Conservation (phyloP, 2,888 invertebrate genomes). For the Platycnemis pennipes region DNA sequence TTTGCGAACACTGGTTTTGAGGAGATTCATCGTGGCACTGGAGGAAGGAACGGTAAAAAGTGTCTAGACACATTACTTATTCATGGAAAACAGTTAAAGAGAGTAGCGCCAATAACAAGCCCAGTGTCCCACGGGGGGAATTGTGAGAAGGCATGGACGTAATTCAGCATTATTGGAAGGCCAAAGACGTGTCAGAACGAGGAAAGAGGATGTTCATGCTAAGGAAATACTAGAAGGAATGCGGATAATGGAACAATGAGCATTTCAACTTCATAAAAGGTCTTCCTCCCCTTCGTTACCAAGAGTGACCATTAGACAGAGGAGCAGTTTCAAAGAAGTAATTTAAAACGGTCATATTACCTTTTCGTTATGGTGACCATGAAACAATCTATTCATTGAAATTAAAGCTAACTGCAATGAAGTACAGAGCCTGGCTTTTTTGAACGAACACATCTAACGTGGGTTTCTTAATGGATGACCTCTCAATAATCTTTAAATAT, state of each 20-base stretch:
- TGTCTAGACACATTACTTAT: constrained; percentile 29
- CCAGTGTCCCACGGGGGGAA: background rate
- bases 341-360: background rate
- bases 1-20: constrained; percentile 17
- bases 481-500: no score
- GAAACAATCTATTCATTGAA: background rate
- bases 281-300: background rate
- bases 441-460: no score
- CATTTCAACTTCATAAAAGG: background rate
- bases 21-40: background rate
- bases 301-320: background rate
- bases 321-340: background rate
- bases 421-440: no score
- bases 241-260: constrained; percentile 20
- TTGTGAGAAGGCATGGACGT: background rate
- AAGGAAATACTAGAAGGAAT: background rate
- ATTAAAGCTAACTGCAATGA: background rate
- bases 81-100: constrained; percentile 31
- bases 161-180: constrained; percentile 19
- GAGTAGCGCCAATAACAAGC: constrained; percentile 6
- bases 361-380: background rate
- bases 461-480: no score
- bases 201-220: background rate
- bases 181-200: background rate
- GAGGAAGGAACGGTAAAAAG: constrained; percentile 13